phyloP scores from a whole-genome alignment of 2,113 vertebrate genomes.

The Emydura subglobosa region DNA sequence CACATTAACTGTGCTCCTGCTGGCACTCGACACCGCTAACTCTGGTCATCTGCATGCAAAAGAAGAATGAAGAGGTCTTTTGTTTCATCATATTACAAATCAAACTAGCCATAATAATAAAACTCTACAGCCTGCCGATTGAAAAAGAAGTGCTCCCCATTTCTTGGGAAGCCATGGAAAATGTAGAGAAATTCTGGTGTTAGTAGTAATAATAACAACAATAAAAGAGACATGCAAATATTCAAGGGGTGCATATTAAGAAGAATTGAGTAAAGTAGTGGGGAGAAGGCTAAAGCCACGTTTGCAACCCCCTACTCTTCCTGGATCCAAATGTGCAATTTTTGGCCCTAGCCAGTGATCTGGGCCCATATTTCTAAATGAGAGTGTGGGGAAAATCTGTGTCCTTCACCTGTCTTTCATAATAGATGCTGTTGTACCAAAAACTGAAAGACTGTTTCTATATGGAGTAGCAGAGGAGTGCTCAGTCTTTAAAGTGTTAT shows the following conservation, averaged over 20 bases:
- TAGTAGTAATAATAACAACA: not conserved
- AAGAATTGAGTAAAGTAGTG: not conserved
- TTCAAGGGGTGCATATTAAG: not conserved
- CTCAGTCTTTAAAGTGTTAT: not conserved
- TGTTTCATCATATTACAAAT: not conserved
- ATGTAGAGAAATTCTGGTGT: not conserved
- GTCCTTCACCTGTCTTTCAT: not conserved
- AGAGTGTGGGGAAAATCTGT: not conserved
- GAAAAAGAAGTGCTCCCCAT: not conserved
- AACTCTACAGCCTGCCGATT: not conserved
- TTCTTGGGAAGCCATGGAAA: not conserved
- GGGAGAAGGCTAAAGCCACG: not conserved
- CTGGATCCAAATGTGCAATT: not conserved
- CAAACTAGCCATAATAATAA: not conserved
- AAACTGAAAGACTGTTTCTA: fast-evolving
- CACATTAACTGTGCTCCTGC: not conserved
- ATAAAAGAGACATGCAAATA: not conserved
- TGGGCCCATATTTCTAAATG: not conserved
- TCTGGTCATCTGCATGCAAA: not conserved
- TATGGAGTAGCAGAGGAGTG: not conserved
- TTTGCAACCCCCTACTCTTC: not conserved
- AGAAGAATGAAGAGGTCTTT: not conserved
- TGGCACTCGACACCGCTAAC: not conserved
- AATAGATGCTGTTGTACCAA: not conserved
- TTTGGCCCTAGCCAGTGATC: not conserved